Base-by-base conservation (phyloP, 1,140 invertebrate genomes). In the Aethina tumida region DNA sequence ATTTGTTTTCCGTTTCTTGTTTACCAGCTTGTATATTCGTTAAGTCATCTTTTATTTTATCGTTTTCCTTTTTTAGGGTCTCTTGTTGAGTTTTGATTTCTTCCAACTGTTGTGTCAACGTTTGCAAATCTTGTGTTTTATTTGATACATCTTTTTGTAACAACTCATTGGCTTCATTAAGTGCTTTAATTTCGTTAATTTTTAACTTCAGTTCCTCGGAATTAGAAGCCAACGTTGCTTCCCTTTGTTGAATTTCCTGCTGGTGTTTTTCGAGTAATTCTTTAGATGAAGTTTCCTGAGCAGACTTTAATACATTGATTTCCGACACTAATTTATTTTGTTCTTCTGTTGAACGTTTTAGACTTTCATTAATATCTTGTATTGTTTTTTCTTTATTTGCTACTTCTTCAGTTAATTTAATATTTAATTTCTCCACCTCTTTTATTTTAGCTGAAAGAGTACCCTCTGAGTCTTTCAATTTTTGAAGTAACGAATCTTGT, bases 391-490 rank as follows among this genome's bases (percentile, higher is more conserved):
- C 34, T 18, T 29, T 33, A 27, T 30, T n/a, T 3, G 19, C 12
- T 29, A 34, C 29, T 6, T 29, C 9, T 0, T 21, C 1, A 8
- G 4, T 26, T 9, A 46, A n/a, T 25, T 35, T 20, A 10, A 35
- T 8, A 13, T 19, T 33, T 21, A 46, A 19, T 25, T 41, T 26
- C 6, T 7, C 13, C 3, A 33, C 3, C 35, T 45, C 38, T n/a
- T 29, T 25, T 13, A 15, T 19, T 27, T 32, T 39, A 22, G 15
- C 15, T 16, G 12, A 28, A 15, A 43, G 15, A 33, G 5, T 5
- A n/a, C n/a, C n/a, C n/a, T n/a, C n/a, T n/a, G n/a, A n/a, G n/a
- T n/a, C n/a, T n/a, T n/a, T n/a, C n/a, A n/a, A n/a, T n/a, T n/a
- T n/a, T n/a, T n/a, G n/a, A n/a, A n/a, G n/a, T n/a, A n/a, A n/a